phyloP scores from a whole-genome alignment of 2,113 vertebrate genomes.

The Gracilinanus agilis region DNA sequence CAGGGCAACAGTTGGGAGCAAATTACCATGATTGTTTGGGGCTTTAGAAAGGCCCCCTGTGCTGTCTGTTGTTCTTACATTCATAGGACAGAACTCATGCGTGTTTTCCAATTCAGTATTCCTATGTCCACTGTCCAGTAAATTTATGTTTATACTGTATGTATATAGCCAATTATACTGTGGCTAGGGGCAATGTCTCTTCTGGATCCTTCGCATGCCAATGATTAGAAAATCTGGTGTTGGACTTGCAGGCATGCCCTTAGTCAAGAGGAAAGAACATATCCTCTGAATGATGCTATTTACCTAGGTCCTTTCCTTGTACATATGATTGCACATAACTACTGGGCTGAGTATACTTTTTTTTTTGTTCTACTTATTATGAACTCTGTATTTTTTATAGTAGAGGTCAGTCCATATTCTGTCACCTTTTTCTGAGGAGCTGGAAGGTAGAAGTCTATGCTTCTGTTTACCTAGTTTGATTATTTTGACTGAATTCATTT shows the following conservation, averaged over 20 bases:
- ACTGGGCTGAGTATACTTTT: background rate
- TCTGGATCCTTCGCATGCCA: conserved; percentile 70
- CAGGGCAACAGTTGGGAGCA: conserved; percentile 71
- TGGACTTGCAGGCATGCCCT: conserved; percentile 66
- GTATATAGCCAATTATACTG: conserved; percentile 67
- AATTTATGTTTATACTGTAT: conserved; percentile 73
- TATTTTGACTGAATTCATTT: conserved; percentile 76
- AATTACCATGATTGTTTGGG: conserved; percentile 78
- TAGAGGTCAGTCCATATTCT: background rate
- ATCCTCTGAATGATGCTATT: conserved; percentile 36
- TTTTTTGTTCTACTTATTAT: conserved; percentile 11
- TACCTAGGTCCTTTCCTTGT: conserved; percentile 54
- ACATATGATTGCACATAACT: conserved; percentile 38
- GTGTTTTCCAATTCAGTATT: conserved; percentile 56
- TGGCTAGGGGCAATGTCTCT: conserved; percentile 67
- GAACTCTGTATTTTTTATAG: conserved; percentile 25
- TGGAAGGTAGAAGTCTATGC: conserved; percentile 36
- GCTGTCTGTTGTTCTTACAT: conserved; percentile 75
- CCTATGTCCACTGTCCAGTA: conserved; percentile 55
- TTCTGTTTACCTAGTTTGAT: conserved; percentile 73
- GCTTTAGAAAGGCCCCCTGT: conserved; percentile 66
- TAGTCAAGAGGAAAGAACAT: conserved; percentile 39
- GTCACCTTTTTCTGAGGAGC: background rate
- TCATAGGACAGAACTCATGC: conserved; percentile 62
- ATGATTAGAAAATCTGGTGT: conserved; percentile 69